phyloP scores from a whole-genome alignment of 2,797 vertebrate species.

The Scyliorhinus canicula region DNA sequence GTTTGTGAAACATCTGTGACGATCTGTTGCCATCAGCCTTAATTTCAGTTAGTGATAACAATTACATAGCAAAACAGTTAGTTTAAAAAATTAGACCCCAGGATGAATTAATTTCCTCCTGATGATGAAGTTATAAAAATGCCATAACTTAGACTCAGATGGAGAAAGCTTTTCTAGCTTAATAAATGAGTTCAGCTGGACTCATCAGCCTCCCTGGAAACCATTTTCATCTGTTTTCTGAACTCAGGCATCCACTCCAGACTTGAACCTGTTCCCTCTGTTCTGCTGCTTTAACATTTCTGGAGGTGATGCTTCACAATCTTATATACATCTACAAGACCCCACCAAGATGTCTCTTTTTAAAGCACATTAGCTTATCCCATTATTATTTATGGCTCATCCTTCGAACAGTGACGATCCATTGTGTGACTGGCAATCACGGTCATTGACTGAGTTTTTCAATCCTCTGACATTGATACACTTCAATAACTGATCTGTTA shows the following conservation, averaged over 20 bases:
- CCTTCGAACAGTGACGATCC: neutral
- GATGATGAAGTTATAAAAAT: neutral
- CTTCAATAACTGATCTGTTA: neutral
- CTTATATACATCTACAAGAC: neutral
- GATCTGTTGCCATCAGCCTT: neutral
- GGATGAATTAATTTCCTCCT: neutral
- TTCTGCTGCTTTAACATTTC: neutral
- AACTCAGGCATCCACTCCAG: neutral
- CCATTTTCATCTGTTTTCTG: neutral
- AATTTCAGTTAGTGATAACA: neutral
- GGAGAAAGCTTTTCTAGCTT: neutral
- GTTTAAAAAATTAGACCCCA: neutral
- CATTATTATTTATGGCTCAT: neutral
- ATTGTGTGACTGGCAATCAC: neutral
- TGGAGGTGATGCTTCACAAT: neutral
- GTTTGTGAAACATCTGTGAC: neutral
- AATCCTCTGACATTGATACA: neutral
- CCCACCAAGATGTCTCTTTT: neutral
- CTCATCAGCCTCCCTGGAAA: neutral
- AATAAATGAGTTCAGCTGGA: neutral
- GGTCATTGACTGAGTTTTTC: neutral
- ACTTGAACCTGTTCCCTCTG: neutral
- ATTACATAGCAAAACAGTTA: neutral
- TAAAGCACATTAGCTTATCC: neutral
- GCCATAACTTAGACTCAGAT: neutral